These are phyloP conservation scores for Lagorchestes hirsutus DNA, from an alignment of 2,797 vertebrate genomes.

Conservation along the genomic window DNA sequence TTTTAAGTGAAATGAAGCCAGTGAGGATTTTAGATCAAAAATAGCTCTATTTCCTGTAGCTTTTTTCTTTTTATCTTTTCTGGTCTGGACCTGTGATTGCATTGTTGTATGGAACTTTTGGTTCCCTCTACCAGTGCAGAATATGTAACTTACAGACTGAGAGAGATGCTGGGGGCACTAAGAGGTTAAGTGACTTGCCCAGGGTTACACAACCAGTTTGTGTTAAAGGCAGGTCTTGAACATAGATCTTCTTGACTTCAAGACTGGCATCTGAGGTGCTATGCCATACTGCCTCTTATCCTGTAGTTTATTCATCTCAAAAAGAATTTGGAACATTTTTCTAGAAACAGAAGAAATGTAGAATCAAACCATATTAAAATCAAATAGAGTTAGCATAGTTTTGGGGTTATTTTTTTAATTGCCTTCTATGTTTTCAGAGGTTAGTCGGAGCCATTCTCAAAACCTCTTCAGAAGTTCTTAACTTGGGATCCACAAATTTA, in stretches of 20 bases:
- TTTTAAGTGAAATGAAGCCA: neutral
- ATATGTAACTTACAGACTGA: neutral
- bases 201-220: neutral
- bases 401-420: neutral
- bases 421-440: neutral
- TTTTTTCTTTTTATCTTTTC: neutral
- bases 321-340: too few species aligned
- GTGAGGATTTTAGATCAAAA: neutral
- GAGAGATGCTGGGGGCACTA: neutral
- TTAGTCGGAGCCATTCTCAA: neutral
- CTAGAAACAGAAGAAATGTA: neutral
- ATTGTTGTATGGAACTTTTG: neutral
- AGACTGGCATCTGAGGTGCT: neutral
- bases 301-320: neutral
- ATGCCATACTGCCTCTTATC: neutral
- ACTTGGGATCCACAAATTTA: neutral
- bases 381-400: neutral
- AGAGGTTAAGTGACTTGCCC: neutral
- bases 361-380: neutral
- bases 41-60: neutral
- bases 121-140: neutral
- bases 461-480: neutral
- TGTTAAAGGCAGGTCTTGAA: neutral
- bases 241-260: conserved; percentile 1
- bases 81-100: neutral